Evolutionary conservation across 2,888 invertebrate genomes (phyloP).

Genomic region (Volucella bombylans): DNA sequence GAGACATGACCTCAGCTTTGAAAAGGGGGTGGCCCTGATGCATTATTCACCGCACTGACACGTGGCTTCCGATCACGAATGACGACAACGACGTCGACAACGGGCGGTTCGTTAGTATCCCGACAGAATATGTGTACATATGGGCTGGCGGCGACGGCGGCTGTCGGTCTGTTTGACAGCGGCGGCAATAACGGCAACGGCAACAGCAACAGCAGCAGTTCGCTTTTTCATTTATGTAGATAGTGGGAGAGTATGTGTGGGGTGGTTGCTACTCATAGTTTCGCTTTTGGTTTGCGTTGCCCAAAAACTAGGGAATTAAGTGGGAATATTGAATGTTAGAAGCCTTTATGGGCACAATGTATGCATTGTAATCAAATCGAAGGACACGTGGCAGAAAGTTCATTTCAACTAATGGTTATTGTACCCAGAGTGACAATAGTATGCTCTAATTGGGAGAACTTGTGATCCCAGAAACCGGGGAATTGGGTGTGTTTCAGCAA

Average conservation of each 20-base stretch:
- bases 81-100: conserved; percentile 39
- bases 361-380: conserved; percentile 44
- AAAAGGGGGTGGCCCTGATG: conserved; percentile 71
- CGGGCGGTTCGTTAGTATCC: conserved; percentile 57
- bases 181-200: conserved; percentile 29
- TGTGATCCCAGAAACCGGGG: conserved; percentile 18
- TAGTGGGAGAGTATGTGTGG: conserved; percentile 52
- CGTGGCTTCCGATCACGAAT: conserved; percentile 74
- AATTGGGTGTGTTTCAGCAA: conserved; percentile 14
- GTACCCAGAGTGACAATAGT: conserved; percentile 44
- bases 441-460: conserved; percentile 43
- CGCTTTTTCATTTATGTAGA: conserved; percentile 19
- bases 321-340: conserved; percentile 52
- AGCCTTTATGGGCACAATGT: conserved; percentile 50
- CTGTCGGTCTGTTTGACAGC: conserved; percentile 67
- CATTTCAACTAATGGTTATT: conserved; percentile 66
- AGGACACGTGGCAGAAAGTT: conserved; percentile 62
- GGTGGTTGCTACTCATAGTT: conserved; percentile 49
- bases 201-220: not conserved
- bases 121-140: conserved; percentile 30
- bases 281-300: conserved; percentile 18
- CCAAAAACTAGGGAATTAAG: conserved; percentile 44
- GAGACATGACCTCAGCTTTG: conserved; percentile 68
- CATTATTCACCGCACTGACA: conserved; percentile 72
- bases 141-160: conserved; percentile 38